Evolutionary conservation across 2,888 invertebrate genomes (phyloP).

Genomic region (Abrostola tripartita): DNA sequence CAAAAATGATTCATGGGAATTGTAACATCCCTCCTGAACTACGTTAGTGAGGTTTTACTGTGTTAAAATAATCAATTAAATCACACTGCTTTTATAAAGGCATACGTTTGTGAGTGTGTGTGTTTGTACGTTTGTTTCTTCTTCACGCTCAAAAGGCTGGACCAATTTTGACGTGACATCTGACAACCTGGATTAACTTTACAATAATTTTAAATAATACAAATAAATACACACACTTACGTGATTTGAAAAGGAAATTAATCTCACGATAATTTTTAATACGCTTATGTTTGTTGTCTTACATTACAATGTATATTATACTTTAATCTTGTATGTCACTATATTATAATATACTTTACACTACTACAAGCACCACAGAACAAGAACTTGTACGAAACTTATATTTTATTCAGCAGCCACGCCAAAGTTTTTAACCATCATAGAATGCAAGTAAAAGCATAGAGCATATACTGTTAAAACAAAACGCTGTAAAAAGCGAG

Average conservation of each 20-base stretch:
- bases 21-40: not conserved
- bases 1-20: conserved; percentile 1
- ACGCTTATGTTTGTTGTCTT: not conserved
- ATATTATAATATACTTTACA: not conserved
- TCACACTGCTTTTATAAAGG: too few relatives aligned
- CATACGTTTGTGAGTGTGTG: too few relatives aligned
- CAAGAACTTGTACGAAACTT: conserved; percentile 1
- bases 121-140: too few relatives aligned
- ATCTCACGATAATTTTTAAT: not conserved
- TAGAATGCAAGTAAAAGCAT: not conserved
- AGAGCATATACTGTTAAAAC: not conserved
- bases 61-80: not conserved
- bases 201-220: too few relatives aligned
- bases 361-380: not conserved
- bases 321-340: not conserved
- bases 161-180: too few relatives aligned
- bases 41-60: not conserved
- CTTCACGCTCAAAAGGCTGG: too few relatives aligned
- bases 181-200: too few relatives aligned
- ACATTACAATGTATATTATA: not conserved
- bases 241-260: too few relatives aligned
- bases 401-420: not conserved
- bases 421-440: not conserved
- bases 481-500: not conserved
- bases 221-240: too few relatives aligned